Base-by-base conservation (phyloP, 2,113 vertebrate species). In the Hemiscyllium ocellatum region DNA sequence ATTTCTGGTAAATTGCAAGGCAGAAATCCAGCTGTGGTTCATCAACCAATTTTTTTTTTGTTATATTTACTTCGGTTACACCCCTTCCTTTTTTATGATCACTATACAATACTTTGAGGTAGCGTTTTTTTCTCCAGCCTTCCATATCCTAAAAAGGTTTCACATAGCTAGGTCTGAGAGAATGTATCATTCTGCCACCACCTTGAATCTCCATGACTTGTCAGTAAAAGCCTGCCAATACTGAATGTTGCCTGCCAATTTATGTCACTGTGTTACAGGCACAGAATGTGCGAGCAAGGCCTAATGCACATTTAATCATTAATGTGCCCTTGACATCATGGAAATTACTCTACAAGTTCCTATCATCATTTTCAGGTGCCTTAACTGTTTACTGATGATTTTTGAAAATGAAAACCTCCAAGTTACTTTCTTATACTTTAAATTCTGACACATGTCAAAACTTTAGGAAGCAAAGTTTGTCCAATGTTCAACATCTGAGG, bases 1-100 rank as follows among this genome's bases (percentile, higher is more conserved):
- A 97, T 97, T 97, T 96, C 97, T 97, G 83, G 97, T 97, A 98
- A 97, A 97, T 96, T 96, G 97, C 97, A 96, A 97, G 97, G 96
- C 97, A 97, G 97, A 98, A 98, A 97, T 97, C 96, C 97, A 98
- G 97, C 97, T 97, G 97, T 97, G 96, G 97, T 97, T 96, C 97
- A 96, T 98, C 97, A 97, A 97, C 96, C 97, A 95, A 96, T 97
- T 97, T 97, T 97, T 97, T 96, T 97, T 97, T 97, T 96, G 96
- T 97, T 97, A 97, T 96, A 96, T 91, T 97, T 96, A 97, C 96
- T 96, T 98, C 97, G 98, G 97, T 97, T 97, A 97, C 97, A 97
- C 96, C 97, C 97, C 96, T 98, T 96, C 96, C 97, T 97, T 97
- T 97, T 96, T 97, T 95, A 26, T 24, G 72, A 50, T 26, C 26